Conservation (phyloP, 2,113 vertebrate genomes). For the Anguilla rostrata region DNA sequence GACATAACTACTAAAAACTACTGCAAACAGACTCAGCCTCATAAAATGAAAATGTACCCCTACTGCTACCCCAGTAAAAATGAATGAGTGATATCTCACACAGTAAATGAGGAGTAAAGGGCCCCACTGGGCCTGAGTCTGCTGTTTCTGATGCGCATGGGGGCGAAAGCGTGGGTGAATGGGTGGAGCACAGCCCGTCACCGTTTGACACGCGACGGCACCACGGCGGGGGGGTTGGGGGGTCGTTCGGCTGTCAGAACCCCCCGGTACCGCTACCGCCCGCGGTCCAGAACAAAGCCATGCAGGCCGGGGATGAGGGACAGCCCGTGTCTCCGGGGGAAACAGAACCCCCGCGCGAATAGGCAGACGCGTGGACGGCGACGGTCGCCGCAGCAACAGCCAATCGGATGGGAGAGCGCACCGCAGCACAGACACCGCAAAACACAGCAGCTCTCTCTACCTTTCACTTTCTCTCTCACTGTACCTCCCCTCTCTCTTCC, state of each 20-base stretch:
- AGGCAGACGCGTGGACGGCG: constrained; percentile 33
- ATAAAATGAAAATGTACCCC: neutral
- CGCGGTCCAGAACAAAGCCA: neutral
- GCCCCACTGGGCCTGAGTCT: neutral
- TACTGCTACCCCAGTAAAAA: neutral
- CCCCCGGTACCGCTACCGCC: neutral
- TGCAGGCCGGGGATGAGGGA: neutral
- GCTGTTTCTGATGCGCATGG: neutral
- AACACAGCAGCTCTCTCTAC: neutral
- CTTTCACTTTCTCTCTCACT: neutral
- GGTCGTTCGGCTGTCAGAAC: neutral
- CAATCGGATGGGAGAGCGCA: constrained; percentile 53
- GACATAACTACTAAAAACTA: neutral
- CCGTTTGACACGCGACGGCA: neutral
- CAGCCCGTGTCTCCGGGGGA: neutral
- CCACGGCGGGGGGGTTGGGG: neutral
- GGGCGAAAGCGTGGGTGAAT: neutral
- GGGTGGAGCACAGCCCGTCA: neutral
- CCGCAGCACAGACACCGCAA: neutral
- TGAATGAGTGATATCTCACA: too few species aligned
- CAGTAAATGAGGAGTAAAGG: neutral
- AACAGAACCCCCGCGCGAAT: neutral
- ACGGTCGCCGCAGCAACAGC: constrained; percentile 41
- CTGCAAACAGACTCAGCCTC: neutral
- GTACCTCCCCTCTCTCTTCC: neutral